These are phyloP conservation scores for Neuroterus valhalla DNA, from an alignment of 1,140 invertebrate species.

Conservation along the genomic window DNA sequence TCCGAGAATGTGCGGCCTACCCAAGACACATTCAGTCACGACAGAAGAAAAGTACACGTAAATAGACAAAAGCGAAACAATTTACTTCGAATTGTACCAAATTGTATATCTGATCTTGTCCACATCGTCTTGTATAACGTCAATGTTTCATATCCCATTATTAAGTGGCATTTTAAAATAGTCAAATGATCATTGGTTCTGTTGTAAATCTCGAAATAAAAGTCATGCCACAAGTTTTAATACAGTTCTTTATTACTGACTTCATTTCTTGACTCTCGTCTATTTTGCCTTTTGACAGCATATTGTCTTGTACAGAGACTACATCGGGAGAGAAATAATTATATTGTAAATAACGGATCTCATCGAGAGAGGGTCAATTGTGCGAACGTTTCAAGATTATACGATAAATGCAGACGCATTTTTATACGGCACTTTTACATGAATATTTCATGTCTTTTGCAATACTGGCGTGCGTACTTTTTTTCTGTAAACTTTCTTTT, in stretches of 20 bases:
- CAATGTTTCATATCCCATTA: constrained; percentile 73
- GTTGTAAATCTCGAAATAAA: constrained; percentile 74
- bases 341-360: constrained; percentile 14
- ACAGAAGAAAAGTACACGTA: constrained; percentile 47
- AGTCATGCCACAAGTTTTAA: constrained; percentile 73
- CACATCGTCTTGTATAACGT: constrained; percentile 73
- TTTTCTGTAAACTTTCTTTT: constrained; percentile 38
- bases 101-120: constrained; percentile 72
- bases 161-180: constrained; percentile 73
- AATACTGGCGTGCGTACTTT: constrained; percentile 14
- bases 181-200: constrained; percentile 65
- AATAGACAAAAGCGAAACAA: constrained; percentile 53
- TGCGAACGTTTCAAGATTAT: constrained; percentile 44
- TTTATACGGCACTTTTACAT: constrained; percentile 32
- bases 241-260: constrained; percentile 53
- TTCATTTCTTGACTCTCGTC: constrained; percentile 39
- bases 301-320: constrained; percentile 40
- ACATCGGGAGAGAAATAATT: not conserved
- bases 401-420: constrained; percentile 28
- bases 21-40: constrained; percentile 58
- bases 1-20: constrained; percentile 71
- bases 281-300: constrained; percentile 30
- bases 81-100: constrained; percentile 56
- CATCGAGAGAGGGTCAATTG: constrained; percentile 33
- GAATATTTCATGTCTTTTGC: constrained; percentile 33